Conservation (phyloP, 2,888 invertebrate species). For the Glyphotaelius pellucidus region DNA sequence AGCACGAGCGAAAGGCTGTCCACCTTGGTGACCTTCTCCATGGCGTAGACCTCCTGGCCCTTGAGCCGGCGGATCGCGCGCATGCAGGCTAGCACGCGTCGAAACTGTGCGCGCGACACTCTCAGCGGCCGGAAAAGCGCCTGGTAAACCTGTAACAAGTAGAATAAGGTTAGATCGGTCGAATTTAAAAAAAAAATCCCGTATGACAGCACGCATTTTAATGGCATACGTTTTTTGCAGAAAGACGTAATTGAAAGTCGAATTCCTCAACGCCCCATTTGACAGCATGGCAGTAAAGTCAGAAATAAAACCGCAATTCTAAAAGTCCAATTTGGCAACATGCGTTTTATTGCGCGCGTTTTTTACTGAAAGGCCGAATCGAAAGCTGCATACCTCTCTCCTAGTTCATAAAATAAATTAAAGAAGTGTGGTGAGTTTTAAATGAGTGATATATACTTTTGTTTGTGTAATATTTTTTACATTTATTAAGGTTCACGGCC, state of each 20-base stretch:
- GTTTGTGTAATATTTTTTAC: no score
- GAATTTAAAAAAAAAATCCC: neutral
- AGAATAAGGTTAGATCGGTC: conserved; percentile 36
- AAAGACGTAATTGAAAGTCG: no score
- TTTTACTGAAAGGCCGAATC: neutral
- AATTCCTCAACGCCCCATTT: no score
- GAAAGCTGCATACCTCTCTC: no score
- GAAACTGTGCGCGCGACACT: conserved; percentile 89
- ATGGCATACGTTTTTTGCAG: neutral
- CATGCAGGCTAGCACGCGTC: conserved; percentile 88
- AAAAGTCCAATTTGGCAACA: no score
- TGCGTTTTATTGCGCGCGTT: neutral
- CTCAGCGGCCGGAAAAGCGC: conserved; percentile 90
- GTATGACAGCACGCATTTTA: neutral
- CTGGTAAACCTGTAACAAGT: conserved; percentile 82
- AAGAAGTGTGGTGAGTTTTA: no score
- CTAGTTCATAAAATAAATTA: no score
- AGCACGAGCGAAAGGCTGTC: conserved; percentile 91
- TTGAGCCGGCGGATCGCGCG: conserved; percentile 87
- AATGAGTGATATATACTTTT: no score
- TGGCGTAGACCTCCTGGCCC: conserved; percentile 91
- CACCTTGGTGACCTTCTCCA: conserved; percentile 92
- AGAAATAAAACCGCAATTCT: no score
- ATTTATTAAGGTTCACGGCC: no score
- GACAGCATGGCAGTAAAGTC: no score